Evolutionary conservation across 2,888 invertebrate species (phyloP).

Genomic region (Mantis religiosa): DNA sequence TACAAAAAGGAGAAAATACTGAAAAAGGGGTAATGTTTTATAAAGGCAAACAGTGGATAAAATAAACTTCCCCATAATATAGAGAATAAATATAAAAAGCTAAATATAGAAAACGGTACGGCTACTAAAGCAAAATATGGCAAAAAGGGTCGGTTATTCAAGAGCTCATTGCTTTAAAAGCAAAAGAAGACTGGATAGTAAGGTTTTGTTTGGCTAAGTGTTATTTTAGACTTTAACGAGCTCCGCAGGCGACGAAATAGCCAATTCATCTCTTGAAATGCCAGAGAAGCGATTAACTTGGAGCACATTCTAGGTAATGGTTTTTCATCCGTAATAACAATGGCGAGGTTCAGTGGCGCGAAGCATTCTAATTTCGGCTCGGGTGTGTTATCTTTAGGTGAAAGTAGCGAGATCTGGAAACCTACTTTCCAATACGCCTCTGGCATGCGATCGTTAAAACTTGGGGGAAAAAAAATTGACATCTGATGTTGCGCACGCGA

Average conservation of each 20-base stretch:
- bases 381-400: not conserved
- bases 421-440: not conserved
- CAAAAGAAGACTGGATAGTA: no score
- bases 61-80: no score
- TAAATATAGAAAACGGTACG: no score
- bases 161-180: no score
- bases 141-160: no score
- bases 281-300: not conserved
- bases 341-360: not conserved
- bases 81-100: no score
- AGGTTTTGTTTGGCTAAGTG: not conserved
- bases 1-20: no score
- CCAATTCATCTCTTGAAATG: not conserved
- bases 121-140: no score
- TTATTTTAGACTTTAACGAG: not conserved
- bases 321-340: not conserved
- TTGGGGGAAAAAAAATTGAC: no score
- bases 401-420: not conserved
- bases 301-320: not conserved
- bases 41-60: no score
- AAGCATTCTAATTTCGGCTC: not conserved
- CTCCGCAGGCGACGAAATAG: not conserved
- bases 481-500: no score
- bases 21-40: no score
- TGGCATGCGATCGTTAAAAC: not conserved